Evolutionary conservation across 2,888 invertebrate species (phyloP), one percentile per base, ranked within the genome.

Genomic region (Polymixis lichenea): DNA sequence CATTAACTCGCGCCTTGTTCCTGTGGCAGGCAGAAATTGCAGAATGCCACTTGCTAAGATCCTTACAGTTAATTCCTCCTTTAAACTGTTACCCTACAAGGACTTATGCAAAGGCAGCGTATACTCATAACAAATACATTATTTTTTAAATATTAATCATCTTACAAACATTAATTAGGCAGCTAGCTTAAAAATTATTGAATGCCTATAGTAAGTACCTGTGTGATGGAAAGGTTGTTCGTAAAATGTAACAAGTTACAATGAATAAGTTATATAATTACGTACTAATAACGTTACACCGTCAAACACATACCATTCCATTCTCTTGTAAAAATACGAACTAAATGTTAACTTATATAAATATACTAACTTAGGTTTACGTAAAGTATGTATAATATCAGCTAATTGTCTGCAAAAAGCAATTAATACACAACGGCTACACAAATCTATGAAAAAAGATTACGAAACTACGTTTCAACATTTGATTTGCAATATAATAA

Each of bases 181-280:
- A 82, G 38, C 62, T 58, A 13, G 25, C 64, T 80, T 84, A 77
- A 60, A 72, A 61, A 32, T 25, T 83, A 76, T 56, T 78, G 72
- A 86, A 86, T 81, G 80, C 64, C 38, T 61, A 56, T 74, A 77
- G 75, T 74, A 77, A 78, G 75, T 75, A 32, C 56, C 64, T 61
- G 46, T 66, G n/a, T 62, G 32, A 61, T 49, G 58, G 28, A 3
- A 58, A 32, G 68, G 46, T 79, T 51, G 46, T 64, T 77, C 69
- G 43, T 69, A 78, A 68, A 64, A 64, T 58, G 43, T 85, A 79
- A 72, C 74, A 32, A 66, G 22, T 51, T 51, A 80, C 64, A 86
- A 75, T 64, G n/a, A 56, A 61, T n/a, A 46, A 51, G 49, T 81
- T 82, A 55, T 69, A 73, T 70, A 82, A 81, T 69, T 53, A 38